Evolutionary conservation across 2,113 vertebrate genomes (phyloP).

Genomic region (Macroglossus sobrinus): DNA sequence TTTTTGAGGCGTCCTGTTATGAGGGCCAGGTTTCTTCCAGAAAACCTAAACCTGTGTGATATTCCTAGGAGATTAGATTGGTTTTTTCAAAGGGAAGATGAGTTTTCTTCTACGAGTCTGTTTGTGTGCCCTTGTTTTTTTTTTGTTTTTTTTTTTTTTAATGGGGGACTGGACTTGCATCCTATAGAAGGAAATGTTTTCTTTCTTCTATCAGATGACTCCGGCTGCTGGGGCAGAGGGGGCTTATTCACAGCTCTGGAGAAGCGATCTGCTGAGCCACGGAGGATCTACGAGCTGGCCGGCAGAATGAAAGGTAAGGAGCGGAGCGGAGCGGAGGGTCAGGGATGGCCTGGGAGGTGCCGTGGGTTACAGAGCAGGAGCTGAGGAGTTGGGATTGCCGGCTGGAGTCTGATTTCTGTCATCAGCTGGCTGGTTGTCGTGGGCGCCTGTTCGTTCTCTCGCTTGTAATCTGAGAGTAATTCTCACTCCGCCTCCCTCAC

Average conservation of each 20-base stretch:
- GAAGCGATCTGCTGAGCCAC: slow-evolving; percentile 88
- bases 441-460: neutral
- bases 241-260: slow-evolving; percentile 94
- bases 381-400: neutral
- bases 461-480: neutral
- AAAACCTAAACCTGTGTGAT: neutral
- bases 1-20: neutral
- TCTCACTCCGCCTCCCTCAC: neutral
- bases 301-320: slow-evolving; percentile 93
- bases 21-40: neutral
- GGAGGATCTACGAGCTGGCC: slow-evolving; percentile 89
- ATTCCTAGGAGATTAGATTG: neutral
- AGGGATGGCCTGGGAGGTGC: neutral
- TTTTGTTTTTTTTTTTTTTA: neutral
- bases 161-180: neutral
- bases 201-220: slow-evolving; percentile 86
- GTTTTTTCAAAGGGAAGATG: neutral
- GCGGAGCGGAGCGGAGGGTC: neutral
- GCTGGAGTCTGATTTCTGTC: neutral
- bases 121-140: neutral
- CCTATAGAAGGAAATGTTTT: neutral
- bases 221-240: slow-evolving; percentile 91
- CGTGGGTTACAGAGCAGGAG: neutral
- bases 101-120: neutral
- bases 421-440: neutral